Evolutionary conservation across 1,140 invertebrate genomes (phyloP).

Genomic region (Magallana ariakensis): DNA sequence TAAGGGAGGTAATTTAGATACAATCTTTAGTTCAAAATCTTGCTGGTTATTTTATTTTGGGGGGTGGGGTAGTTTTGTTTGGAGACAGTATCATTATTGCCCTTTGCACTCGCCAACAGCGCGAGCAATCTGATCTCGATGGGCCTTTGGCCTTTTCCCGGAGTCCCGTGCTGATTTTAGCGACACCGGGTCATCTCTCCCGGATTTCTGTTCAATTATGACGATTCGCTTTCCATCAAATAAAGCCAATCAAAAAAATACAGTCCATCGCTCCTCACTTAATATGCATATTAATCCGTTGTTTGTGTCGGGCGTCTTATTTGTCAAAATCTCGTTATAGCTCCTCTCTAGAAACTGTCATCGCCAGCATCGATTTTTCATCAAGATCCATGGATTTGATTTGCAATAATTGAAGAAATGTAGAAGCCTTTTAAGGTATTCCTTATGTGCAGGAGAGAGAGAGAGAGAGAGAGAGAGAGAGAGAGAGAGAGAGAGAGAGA

Average conservation of each 20-base stretch:
- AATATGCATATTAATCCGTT: conserved; percentile 38
- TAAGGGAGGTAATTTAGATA: conserved; percentile 17
- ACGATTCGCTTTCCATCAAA: conserved; percentile 24
- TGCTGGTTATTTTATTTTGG: too few relatives aligned
- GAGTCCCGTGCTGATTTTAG: not conserved
- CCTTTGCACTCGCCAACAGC: not conserved
- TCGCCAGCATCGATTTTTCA: conserved; percentile 31
- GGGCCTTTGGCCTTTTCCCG: conserved; percentile 2
- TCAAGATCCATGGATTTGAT: conserved; percentile 33
- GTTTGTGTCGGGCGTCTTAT: conserved; percentile 35
- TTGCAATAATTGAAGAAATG: conserved; percentile 38
- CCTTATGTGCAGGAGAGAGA: not conserved
- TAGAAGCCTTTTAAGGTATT: conserved; percentile 17
- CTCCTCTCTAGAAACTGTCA: conserved; percentile 25
- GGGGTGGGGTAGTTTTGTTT: too few relatives aligned
- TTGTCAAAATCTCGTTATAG: conserved; percentile 38
- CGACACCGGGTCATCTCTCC: conserved; percentile 17
- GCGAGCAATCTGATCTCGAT: not conserved
- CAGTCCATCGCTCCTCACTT: conserved; percentile 29
- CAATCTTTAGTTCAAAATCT: too few relatives aligned
- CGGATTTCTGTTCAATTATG: conserved; percentile 36
- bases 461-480: not conserved
- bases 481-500: not conserved
- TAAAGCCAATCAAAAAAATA: conserved; percentile 37
- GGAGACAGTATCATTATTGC: not conserved